Percentiles rank a stretch among this genome's conserved stretches.
These are phyloP conservation scores for Pocillopora damicornis DNA, from an alignment of 64 coral and sea anemone genomes.

Conservation along the genomic window DNA sequence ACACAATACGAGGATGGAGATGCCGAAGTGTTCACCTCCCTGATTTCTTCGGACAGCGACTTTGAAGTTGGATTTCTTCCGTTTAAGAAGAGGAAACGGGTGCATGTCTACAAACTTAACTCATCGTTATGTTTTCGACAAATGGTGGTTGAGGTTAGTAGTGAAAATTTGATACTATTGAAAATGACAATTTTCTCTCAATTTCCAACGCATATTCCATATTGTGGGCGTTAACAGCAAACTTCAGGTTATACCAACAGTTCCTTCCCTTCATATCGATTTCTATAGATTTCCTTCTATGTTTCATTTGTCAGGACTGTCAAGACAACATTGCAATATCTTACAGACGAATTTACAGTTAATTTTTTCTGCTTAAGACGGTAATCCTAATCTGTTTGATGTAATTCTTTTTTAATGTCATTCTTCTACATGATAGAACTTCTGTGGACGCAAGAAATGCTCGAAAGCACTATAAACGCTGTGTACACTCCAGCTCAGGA, in stretches of 20 bases:
- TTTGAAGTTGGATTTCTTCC: not conserved
- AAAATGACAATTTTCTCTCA: not conserved
- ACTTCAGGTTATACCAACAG: not conserved
- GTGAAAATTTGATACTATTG: not conserved
- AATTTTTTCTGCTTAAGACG: no score
- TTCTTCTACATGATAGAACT: no score
- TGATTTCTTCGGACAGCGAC: not conserved
- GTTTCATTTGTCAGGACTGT: no score
- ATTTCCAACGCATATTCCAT: not conserved
- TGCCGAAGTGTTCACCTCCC: not conserved
- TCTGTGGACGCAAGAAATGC: no score
- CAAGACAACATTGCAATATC: no score
- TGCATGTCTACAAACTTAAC: not conserved
- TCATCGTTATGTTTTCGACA: not conserved
- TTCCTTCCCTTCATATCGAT: not conserved
- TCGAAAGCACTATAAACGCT: no score
- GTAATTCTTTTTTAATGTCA: no score
- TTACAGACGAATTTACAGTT: no score
- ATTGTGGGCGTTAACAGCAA: not conserved
- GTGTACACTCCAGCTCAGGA: no score
- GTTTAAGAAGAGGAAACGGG: conserved; percentile 10
- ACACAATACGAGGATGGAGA: not conserved
- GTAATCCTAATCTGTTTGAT: no score
- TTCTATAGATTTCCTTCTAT: not conserved
- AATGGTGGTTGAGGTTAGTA: not conserved